Percentiles rank a stretch among this genome's conserved stretches.
phyloP scores from a whole-genome alignment of 2,113 vertebrate species.

The Tinamus guttatus region DNA sequence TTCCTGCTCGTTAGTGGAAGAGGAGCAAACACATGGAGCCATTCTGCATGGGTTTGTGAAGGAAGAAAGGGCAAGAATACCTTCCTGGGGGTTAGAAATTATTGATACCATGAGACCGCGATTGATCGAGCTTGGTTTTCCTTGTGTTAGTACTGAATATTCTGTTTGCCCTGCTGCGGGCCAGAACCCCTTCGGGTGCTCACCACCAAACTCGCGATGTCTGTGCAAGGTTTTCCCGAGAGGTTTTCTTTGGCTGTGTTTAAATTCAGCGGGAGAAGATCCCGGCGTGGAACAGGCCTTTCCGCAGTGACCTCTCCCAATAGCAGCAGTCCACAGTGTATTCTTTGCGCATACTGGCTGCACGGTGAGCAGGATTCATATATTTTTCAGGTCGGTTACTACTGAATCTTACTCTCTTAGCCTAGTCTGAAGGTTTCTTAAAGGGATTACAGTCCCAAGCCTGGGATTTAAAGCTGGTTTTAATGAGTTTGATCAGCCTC shows the following conservation, averaged over 20 bases:
- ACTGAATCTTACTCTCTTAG: not conserved
- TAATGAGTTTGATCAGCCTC: slow-evolving; percentile 64
- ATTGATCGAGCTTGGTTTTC: not conserved
- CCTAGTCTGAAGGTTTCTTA: slow-evolving; percentile 19
- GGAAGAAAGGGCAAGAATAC: not conserved
- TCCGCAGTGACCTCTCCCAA: not conserved
- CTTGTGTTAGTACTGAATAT: not conserved
- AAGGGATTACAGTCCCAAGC: slow-evolving; percentile 56
- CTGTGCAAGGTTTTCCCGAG: not conserved
- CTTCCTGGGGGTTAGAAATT: not conserved
- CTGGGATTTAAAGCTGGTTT: slow-evolving; percentile 43
- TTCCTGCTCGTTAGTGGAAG: not conserved
- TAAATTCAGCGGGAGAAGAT: not conserved
- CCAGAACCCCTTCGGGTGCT: not conserved
- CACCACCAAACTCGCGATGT: fast-evolving
- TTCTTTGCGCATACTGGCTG: not conserved
- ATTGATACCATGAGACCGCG: not conserved
- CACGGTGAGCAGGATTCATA: fast-evolving
- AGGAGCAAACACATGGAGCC: not conserved
- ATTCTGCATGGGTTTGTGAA: not conserved
- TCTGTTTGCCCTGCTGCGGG: not conserved
- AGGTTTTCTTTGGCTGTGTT: not conserved
- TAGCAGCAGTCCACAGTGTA: fast-evolving
- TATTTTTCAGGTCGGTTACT: not conserved
- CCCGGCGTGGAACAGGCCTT: fast-evolving